phyloP scores from a whole-genome alignment of 2,113 vertebrate species.

The Poicephalus gulielmi region DNA sequence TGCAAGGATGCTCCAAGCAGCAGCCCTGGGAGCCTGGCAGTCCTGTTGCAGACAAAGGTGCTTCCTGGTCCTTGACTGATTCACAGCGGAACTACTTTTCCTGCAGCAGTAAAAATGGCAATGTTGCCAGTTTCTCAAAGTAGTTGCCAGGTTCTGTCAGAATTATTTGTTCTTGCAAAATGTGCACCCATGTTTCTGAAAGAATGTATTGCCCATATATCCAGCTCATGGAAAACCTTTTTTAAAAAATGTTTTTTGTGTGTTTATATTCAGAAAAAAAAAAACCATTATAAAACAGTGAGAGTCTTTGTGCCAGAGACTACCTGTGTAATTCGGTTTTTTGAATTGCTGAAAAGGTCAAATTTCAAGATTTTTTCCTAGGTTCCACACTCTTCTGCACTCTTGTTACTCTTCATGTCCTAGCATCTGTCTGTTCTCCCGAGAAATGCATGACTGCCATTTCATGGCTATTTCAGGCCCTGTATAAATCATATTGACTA shows the following conservation, averaged over 20 bases:
- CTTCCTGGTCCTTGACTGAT: background rate
- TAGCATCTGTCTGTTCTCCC: background rate
- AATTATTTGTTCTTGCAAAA: background rate
- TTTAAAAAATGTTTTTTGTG: fast-evolving
- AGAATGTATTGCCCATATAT: background rate
- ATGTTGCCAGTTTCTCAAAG: background rate
- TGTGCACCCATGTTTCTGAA: background rate
- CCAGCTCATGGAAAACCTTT: background rate
- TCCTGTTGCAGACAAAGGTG: background rate
- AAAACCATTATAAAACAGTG: background rate
- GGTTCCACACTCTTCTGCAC: background rate
- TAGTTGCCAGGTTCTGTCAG: background rate
- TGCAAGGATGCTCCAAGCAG: background rate
- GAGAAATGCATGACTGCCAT: background rate
- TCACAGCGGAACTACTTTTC: background rate
- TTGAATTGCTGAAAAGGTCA: background rate
- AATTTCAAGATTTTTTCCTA: background rate
- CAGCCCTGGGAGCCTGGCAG: background rate
- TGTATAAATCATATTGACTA: conserved; percentile 24
- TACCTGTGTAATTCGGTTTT: background rate
- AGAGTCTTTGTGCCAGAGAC: background rate
- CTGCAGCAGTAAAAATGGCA: background rate
- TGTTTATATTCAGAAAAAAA: background rate
- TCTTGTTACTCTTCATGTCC: background rate
- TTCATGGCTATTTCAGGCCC: background rate